Base-by-base conservation (phyloP, 2,888 invertebrate species). In the Lochmaea capreae region DNA sequence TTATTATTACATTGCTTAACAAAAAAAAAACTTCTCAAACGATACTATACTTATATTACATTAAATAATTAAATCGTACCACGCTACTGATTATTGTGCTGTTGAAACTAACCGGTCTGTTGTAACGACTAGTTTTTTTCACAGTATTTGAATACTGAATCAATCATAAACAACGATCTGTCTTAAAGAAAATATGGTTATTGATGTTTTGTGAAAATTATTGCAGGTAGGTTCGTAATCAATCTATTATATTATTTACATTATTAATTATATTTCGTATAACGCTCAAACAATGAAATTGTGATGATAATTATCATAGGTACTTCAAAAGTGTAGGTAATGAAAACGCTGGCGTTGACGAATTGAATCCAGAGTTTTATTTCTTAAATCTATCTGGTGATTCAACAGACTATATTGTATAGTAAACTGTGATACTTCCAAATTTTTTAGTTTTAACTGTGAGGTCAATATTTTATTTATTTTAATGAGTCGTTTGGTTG, bases 21-120 rank as follows among this genome's bases (percentile, higher is more conserved):
- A 33, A 33, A 33, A 46, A 33, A 46, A 14, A 46, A 46, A 0
- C 2, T 43, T 10, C 4, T 1, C 10, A 46, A n/a, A 42, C 42
- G 42, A 10, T 42, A 42, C 42, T 12, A 14, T 46, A 46, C 1
- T 54, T 18, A 54, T 52, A 52, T 52, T n/a, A n/a, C 49, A 14
- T 49, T 49, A 18, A 54, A 16, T 65, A 65, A 43, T 46, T 65
- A 65, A n/a, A 43, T 14, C 49, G 33, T 33, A 22, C 26, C 57
- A 67, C 71, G 75, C 75, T 72, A 69, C 72, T 75, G 75, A 43
- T 33, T 61, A 52, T 68, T 68, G 72, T 68, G 72, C 75, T 67
- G 75, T 68, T 69, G 54, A 68, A 54, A 71, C 73, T 39, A 79
- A 78, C 78, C 76, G 77, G 76, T 77, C 77, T 77, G 67, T 70